Conservation (phyloP, 2,888 invertebrate genomes). For the Ochropacha duplaris region DNA sequence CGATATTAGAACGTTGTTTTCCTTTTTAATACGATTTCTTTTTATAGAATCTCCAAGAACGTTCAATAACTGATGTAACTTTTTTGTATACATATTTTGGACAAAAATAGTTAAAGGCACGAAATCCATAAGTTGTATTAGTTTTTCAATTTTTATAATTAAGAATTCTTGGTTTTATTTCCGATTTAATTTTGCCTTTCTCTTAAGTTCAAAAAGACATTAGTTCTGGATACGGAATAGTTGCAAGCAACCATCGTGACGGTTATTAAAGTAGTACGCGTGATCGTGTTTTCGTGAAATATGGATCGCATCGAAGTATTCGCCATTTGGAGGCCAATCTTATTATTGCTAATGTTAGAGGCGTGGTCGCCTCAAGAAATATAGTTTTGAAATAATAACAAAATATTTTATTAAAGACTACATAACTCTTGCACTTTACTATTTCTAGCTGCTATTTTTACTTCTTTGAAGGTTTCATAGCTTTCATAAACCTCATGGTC, state of each 20-base stretch:
- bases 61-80: background rate
- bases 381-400: constrained; percentile 9
- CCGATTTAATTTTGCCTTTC: background rate
- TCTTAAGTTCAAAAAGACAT: background rate
- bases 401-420: background rate
- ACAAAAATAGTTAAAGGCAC: too few relatives aligned
- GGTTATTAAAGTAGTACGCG: constrained; percentile 10
- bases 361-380: constrained; percentile 23
- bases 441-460: background rate
- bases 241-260: constrained; percentile 15
- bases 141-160: too few relatives aligned
- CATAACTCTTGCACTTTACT: background rate
- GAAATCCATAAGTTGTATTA: too few relatives aligned
- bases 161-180: background rate
- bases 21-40: constrained; percentile 8
- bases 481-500: background rate
- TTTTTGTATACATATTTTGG: too few relatives aligned
- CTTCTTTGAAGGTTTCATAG: background rate
- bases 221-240: background rate
- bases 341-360: constrained; percentile 25
- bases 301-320: constrained; percentile 29
- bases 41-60: background rate
- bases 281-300: constrained; percentile 26
- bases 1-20: constrained; percentile 19
- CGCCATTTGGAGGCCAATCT: constrained; percentile 28